Evolutionary conservation across 2,797 vertebrate genomes (phyloP).

Genomic region (Eleutherodactylus coqui): DNA sequence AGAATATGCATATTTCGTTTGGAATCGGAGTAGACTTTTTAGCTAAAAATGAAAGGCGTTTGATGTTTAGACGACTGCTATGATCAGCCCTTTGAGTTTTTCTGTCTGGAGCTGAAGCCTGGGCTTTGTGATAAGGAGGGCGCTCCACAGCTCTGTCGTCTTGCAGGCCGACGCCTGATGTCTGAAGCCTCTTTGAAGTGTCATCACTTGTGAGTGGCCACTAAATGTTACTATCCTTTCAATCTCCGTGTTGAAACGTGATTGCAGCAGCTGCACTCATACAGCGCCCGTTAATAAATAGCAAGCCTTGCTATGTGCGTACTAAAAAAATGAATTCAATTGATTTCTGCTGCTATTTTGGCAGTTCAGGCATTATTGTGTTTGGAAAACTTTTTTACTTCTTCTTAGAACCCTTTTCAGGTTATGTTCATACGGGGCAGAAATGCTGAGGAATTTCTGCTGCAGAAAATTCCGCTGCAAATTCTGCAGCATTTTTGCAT

Average conservation of each 20-base stretch:
- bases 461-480: no score
- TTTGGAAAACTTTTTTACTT: not conserved
- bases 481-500: no score
- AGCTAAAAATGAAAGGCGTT: conserved; percentile 34
- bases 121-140: conserved; percentile 22
- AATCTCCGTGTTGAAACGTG: not conserved
- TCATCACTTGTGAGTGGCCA: not conserved
- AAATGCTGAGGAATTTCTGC: no score
- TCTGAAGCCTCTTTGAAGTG: conserved; percentile 47
- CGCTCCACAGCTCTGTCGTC: not conserved
- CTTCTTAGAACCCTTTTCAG: not conserved
- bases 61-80: not conserved
- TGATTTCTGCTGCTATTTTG: not conserved
- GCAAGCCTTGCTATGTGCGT: not conserved
- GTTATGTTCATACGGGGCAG: no score
- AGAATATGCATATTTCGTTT: not conserved
- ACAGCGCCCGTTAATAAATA: not conserved
- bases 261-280: conserved; percentile 23
- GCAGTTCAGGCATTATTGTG: not conserved
- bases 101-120: not conserved
- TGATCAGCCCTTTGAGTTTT: not conserved
- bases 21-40: not conserved
- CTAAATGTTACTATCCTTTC: conserved; percentile 24
- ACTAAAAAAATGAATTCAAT: not conserved
- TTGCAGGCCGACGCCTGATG: not conserved